Conservation (phyloP, 2,888 invertebrate genomes). For the Steinernema hermaphroditum region DNA sequence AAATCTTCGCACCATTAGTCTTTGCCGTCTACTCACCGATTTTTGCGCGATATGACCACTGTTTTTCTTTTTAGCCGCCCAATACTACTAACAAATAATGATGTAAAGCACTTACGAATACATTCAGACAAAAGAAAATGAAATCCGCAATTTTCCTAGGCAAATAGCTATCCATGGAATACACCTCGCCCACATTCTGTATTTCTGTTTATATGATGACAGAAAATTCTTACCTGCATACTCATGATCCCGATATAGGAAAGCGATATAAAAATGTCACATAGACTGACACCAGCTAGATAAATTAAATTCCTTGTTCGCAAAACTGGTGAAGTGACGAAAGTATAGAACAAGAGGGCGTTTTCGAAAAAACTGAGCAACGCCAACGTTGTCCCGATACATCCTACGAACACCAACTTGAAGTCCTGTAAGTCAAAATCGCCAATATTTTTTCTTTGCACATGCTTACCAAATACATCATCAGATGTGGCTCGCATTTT, state of each 20-base stretch:
- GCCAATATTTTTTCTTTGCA: background rate
- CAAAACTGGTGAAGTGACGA: conserved; percentile 49
- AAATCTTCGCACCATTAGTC: too few relatives aligned
- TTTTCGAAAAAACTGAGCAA: conserved; percentile 57
- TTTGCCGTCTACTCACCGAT: too few relatives aligned
- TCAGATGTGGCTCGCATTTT: background rate
- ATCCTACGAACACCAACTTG: conserved; percentile 60
- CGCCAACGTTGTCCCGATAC: conserved; percentile 56
- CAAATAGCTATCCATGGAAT: too few relatives aligned
- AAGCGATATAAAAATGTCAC: conserved; percentile 57
- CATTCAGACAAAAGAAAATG: too few relatives aligned
- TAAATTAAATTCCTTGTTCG: conserved; percentile 55
- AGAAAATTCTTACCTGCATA: conserved; percentile 41
- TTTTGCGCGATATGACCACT: too few relatives aligned
- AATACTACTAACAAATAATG: too few relatives aligned
- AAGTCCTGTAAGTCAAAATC: conserved; percentile 47
- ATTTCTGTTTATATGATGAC: too few relatives aligned
- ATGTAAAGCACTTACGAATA: too few relatives aligned
- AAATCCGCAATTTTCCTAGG: too few relatives aligned
- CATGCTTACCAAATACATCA: background rate
- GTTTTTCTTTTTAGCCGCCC: too few relatives aligned
- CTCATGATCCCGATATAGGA: conserved; percentile 60
- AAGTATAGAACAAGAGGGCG: conserved; percentile 57
- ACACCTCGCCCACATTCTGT: too few relatives aligned
- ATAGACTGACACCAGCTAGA: conserved; percentile 59